Evolutionary conservation across 2,797 vertebrate species (phyloP).

Genomic region (Phataginus tetradactyla): DNA sequence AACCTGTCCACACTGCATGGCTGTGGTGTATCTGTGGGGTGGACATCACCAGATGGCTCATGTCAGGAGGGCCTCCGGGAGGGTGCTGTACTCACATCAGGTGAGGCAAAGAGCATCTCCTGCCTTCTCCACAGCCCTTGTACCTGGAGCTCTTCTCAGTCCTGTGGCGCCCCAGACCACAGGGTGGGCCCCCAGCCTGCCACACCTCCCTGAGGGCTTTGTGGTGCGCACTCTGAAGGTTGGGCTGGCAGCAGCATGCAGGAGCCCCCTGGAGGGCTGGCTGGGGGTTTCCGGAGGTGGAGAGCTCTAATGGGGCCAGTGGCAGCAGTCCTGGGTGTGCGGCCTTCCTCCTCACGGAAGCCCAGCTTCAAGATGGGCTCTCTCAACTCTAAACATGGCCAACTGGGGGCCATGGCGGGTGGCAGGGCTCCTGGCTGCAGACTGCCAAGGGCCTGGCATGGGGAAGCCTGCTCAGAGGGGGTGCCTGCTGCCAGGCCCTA

Average conservation of each 20-base stretch:
- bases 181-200: background rate
- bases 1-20: background rate
- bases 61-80: background rate
- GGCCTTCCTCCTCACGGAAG: background rate
- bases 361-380: background rate
- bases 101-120: background rate
- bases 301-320: background rate
- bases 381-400: background rate
- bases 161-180: background rate
- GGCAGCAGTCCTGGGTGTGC: accelerated
- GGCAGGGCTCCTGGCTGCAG: background rate
- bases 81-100: accelerated
- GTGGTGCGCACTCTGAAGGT: too few species aligned
- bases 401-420: background rate
- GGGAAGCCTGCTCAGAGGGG: too few species aligned
- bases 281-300: background rate
- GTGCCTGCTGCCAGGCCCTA: too few species aligned
- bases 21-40: background rate
- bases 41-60: background rate
- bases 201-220: background rate
- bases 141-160: background rate
- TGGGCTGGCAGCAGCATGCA: accelerated
- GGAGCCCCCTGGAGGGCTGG: background rate
- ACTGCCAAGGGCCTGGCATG: too few species aligned
- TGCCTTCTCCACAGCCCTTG: background rate